Base-by-base conservation (phyloP, 2,797 vertebrate species). In the Urocyon cinereoargenteus region DNA sequence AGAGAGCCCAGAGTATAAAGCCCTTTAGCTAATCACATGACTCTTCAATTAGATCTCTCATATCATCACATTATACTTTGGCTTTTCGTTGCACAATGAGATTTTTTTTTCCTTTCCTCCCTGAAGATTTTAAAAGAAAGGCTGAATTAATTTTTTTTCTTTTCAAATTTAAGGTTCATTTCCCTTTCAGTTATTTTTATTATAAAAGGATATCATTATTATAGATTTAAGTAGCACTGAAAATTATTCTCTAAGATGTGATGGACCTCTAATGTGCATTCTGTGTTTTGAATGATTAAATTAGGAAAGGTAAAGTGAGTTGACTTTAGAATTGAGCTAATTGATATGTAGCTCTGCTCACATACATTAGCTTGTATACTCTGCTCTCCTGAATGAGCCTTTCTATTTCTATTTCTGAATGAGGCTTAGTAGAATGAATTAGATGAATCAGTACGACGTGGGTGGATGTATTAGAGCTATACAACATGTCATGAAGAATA, bases 131-230 rank as follows among this genome's bases (percentile, higher is more conserved):
- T 59, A 68, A 64, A 75, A 59, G 75, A 70, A 90, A 88, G 26
- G 9, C 45, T 86, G 8, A n/a, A 36, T 92, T 68, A 16, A 9
- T 78, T 78, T 83, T 85, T 77, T 94, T 92, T 83, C 24, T 84
- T 95, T 88, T 87, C 55, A 90, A 34, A 91, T 94, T 90, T 88
- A 88, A 73, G 8, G 22, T 92, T 93, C 19, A 51, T 95, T 88
- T 96, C 72, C 53, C 6, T 95, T 88, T 89, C 61, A 64, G 34
- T 85, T 89, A 90, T n/a, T 94, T 86, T 97, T 94, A 64, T 93
- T 89, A 36, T 85, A 53, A 96, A 88, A 79, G 11, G 22, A 85
- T 87, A 21, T 70, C 62, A 79, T 57, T 75, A 57, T 55, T 12
- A 75, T 96, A 90, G 59, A 57, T 62, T 88, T 96, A 88, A 96